Conservation (phyloP, 2,888 invertebrate genomes). For the Ectobius pallidus region DNA sequence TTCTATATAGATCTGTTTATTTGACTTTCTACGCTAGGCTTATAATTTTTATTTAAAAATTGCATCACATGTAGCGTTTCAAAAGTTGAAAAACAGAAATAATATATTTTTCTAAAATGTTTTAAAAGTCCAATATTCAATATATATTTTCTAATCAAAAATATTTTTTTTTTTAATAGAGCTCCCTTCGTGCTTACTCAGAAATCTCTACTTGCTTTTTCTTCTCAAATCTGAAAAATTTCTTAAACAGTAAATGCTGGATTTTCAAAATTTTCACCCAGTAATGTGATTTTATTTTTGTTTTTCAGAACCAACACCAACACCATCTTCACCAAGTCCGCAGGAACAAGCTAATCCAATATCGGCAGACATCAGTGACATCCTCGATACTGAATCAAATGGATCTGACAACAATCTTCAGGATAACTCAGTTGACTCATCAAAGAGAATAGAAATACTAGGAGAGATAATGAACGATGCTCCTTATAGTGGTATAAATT, state of each 20-base stretch:
- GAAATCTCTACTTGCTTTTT: not conserved
- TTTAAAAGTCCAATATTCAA: no score
- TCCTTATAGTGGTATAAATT: not conserved
- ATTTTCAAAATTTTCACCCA: not conserved
- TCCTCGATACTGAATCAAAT: not conserved
- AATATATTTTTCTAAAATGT: no score
- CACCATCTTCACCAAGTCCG: not conserved
- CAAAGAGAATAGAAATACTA: not conserved
- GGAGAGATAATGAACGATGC: not conserved
- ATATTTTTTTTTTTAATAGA: no score
- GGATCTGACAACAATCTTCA: not conserved
- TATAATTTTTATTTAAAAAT: no score
- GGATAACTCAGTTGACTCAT: not conserved
- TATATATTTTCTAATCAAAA: no score
- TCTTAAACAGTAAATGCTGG: not conserved
- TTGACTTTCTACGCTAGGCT: no score
- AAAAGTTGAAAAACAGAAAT: no score
- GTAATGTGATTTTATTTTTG: not conserved
- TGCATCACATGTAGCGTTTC: no score
- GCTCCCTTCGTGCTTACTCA: not conserved
- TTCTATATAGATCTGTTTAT: no score
- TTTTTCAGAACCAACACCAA: not conserved
- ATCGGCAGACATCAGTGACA: not conserved
- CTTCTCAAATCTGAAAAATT: not conserved
- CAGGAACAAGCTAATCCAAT: not conserved